A percentile compares a stretch with the other conserved stretches of the same genome.
phyloP scores from a whole-genome alignment of 2,113 vertebrate genomes.

The Charina bottae region DNA sequence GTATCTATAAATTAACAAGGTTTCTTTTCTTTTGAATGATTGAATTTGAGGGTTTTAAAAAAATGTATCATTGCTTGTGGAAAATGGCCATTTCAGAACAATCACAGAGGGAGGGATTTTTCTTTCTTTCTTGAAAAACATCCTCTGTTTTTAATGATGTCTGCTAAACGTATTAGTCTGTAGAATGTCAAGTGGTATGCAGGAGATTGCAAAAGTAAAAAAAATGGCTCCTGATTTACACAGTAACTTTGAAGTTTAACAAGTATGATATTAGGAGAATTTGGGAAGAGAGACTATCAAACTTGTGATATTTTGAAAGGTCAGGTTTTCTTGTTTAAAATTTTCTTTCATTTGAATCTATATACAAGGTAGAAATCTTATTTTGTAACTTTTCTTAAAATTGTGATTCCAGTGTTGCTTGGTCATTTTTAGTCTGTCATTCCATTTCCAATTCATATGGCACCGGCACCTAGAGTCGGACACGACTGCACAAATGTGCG shows the following conservation, averaged over 20 bases:
- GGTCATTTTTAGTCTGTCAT: not conserved
- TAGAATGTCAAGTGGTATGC: rapidly evolving
- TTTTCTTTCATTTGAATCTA: constrained; percentile 25
- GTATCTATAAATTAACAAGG: not conserved
- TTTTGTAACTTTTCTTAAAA: not conserved
- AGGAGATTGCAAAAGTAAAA: constrained; percentile 24
- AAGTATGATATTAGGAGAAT: constrained; percentile 38
- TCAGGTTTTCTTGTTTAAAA: constrained; percentile 40
- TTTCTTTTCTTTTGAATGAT: not conserved
- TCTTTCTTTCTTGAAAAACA: not conserved
- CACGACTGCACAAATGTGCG: too few species aligned
- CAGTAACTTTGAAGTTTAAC: constrained; percentile 47
- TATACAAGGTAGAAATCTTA: not conserved
- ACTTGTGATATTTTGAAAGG: constrained; percentile 58
- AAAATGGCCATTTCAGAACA: not conserved
- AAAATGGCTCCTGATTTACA: constrained; percentile 37
- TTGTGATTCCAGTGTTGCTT: not conserved
- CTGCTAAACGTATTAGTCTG: constrained; percentile 38
- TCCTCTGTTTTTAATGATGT: not conserved
- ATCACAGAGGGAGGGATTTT: not conserved
- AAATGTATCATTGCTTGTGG: not conserved
- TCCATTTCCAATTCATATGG: not conserved
- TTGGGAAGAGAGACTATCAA: constrained; percentile 53
- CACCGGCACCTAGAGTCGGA: too few species aligned
- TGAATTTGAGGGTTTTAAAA: not conserved